Conservation (phyloP, 2,113 vertebrate genomes). For the Leucopsar rothschildi region DNA sequence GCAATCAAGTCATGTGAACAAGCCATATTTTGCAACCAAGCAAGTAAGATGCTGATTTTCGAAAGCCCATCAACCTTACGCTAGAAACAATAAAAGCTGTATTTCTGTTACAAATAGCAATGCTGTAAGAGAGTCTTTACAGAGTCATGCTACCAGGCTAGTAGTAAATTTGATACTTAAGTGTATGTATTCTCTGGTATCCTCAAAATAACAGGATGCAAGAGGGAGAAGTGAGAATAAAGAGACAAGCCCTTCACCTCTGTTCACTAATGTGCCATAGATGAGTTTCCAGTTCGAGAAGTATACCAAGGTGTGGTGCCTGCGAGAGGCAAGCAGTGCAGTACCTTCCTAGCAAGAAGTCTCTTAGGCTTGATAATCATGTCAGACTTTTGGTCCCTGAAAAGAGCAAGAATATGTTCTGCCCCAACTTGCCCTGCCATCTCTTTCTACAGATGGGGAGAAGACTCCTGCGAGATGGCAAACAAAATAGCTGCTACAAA, state of each 20-base stretch:
- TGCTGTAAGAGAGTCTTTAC: background rate
- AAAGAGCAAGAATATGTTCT: background rate
- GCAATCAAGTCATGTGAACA: background rate
- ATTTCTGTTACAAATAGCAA: background rate
- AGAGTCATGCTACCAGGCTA: background rate
- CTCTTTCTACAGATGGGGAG: background rate
- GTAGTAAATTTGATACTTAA: background rate
- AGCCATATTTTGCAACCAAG: background rate
- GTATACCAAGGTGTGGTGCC: background rate
- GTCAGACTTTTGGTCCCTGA: background rate
- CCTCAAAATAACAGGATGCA: background rate
- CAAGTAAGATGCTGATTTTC: background rate
- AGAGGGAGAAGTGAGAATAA: background rate
- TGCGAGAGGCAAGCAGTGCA: background rate
- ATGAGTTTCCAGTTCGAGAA: background rate
- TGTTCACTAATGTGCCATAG: background rate
- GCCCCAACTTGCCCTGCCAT: background rate
- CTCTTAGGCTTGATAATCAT: background rate
- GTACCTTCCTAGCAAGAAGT: background rate
- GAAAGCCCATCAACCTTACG: background rate
- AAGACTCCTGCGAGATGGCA: rapidly evolving
- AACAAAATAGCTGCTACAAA: background rate
- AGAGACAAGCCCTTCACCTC: background rate
- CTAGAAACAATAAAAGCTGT: background rate
- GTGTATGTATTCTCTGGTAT: background rate